Evolutionary conservation across 2,888 invertebrate species (phyloP).

Genomic region (Aspidapion aeneum): DNA sequence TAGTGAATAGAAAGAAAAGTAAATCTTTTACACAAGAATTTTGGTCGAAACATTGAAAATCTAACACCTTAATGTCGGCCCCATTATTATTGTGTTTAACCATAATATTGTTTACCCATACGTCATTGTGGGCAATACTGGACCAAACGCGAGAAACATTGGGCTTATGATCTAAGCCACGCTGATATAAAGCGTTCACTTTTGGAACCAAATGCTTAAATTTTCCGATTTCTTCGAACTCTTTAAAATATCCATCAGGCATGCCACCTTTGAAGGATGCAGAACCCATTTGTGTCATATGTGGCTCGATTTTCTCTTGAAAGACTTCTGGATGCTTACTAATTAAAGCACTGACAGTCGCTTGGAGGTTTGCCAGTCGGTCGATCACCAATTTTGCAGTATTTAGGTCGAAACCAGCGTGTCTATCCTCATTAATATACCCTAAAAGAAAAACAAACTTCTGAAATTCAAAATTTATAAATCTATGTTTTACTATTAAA

Average conservation of each 20-base stretch:
- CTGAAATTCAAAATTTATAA: too few species aligned
- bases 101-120: slow-evolving; percentile 59
- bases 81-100: slow-evolving; percentile 44
- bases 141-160: slow-evolving; percentile 41
- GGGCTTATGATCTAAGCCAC: slow-evolving; percentile 16
- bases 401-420: slow-evolving; percentile 49
- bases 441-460: not conserved
- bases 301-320: slow-evolving; percentile 40
- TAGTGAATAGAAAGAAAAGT: slow-evolving; percentile 52
- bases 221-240: not conserved
- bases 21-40: slow-evolving; percentile 52
- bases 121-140: slow-evolving; percentile 54
- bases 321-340: slow-evolving; percentile 45
- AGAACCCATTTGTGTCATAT: slow-evolving; percentile 29
- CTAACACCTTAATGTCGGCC: slow-evolving; percentile 47
- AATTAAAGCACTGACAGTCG: slow-evolving; percentile 52
- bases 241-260: not conserved
- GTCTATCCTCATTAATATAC: slow-evolving; percentile 50
- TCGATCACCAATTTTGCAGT: slow-evolving; percentile 48
- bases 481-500: too few species aligned
- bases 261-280: not conserved
- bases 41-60: slow-evolving; percentile 55
- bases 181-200: not conserved
- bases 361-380: slow-evolving; percentile 54
- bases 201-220: not conserved